Evolutionary conservation across 2,888 invertebrate genomes (phyloP).

Genomic region (Cotesia congregata): DNA sequence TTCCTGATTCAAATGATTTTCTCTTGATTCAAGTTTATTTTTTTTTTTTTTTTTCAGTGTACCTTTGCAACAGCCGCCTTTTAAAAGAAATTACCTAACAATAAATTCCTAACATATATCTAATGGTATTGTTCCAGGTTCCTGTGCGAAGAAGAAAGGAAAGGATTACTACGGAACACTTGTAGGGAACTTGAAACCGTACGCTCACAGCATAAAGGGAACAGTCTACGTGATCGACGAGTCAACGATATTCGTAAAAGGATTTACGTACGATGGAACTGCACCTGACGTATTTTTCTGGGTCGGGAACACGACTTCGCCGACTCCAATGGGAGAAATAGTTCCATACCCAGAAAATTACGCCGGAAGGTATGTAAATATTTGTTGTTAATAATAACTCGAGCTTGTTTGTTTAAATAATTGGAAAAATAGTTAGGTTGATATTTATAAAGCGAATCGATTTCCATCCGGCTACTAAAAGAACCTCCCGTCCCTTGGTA

Average conservation of each 20-base stretch:
- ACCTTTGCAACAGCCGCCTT: too few relatives aligned
- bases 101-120: too few relatives aligned
- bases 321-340: conserved; percentile 85
- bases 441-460: conserved; percentile 29
- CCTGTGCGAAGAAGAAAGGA: conserved; percentile 48
- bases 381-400: conserved; percentile 27
- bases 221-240: conserved; percentile 91
- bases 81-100: too few relatives aligned
- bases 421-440: neutral
- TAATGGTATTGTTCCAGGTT: conserved; percentile 47
- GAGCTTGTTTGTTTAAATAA: neutral
- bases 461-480: conserved; percentile 26
- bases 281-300: conserved; percentile 92
- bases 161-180: conserved; percentile 79
- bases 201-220: conserved; percentile 86
- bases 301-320: conserved; percentile 86
- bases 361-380: conserved; percentile 76
- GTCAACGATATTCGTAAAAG: conserved; percentile 87
- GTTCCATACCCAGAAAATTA: conserved; percentile 91
- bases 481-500: conserved; percentile 40
- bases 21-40: too few relatives aligned
- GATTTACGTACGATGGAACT: conserved; percentile 90
- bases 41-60: too few relatives aligned
- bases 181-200: conserved; percentile 81
- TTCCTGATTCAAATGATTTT: too few relatives aligned